Evolutionary conservation across 1,140 invertebrate species (phyloP), one percentile per base, ranked within the genome.

Genomic region (Brachionus rotundiformis): DNA sequence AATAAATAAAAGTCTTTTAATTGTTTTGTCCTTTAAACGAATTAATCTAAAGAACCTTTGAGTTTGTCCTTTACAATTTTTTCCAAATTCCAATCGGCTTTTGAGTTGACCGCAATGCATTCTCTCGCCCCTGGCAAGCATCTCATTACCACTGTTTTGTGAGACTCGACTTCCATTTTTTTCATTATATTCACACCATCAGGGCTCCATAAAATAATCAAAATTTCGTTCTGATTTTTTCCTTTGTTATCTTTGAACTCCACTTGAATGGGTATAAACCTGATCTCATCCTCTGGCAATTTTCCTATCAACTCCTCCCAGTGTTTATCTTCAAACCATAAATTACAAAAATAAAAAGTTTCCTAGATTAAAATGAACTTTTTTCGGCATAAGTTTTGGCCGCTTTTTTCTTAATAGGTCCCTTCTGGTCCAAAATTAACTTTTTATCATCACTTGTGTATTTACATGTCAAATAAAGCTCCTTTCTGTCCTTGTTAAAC

Each of bases 91-190:
- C 29, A 79, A 19, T 79, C 47, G 2, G 23, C 16, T 79, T 36
- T 54, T 36, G 47, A 59, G 3, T 54, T 79, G 13, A 79, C 25
- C 4, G 11, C 36, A 13, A 79, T 25, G 11, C 59, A 79, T 27
- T 63, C 76, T 6, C 19, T 3, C 25, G 54, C 23, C 10, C 76
- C 76, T 31, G 31, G 47, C 19, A 79, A 41, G 31, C 76, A 79
- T 79, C 49, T 79, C n/a, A 59, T 16, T 16, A 79, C 25, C 6
- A 79, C 36, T 23, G 44, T 23, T 27, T 79, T 79, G 29, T 79
- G 76, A 19, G 31, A 59, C 8, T 79, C 76, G 25, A 59, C n/a
- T 79, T 79, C 76, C 76, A 79, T 79, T 59, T 36, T 79, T 79
- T 79, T 54, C 49, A 79, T 79, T 54, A 79, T 79, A 79, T 63